These are phyloP conservation scores for Parasteatoda lunata DNA, from an alignment of 2,888 invertebrate species.

Conservation along the genomic window DNA sequence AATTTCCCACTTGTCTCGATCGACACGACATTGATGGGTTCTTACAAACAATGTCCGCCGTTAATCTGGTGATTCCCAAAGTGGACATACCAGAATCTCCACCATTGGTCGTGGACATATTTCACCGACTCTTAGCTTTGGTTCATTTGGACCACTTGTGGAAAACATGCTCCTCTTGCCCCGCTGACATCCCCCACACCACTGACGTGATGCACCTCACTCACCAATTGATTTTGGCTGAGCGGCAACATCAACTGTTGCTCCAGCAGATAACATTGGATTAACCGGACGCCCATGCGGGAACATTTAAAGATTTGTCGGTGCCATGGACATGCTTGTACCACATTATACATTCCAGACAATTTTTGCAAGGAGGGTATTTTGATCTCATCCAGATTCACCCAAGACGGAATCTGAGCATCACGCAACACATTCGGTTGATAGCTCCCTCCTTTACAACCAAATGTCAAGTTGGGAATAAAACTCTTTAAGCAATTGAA, in stretches of 20 bases:
- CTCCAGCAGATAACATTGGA: too few species aligned
- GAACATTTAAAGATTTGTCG: too few species aligned
- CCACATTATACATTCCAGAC: not conserved
- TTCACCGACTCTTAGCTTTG: not conserved
- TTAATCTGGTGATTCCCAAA: not conserved
- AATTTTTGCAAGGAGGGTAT: not conserved
- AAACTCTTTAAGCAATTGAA: fast-evolving
- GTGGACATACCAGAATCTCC: not conserved
- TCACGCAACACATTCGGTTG: not conserved
- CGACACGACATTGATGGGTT: not conserved
- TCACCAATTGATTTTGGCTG: not conserved
- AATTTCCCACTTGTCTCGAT: fast-evolving
- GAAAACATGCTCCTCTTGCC: not conserved
- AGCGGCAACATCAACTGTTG: not conserved
- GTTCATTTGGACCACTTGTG: not conserved
- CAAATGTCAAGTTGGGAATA: not conserved
- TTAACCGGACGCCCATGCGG: too few species aligned
- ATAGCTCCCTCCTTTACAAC: not conserved
- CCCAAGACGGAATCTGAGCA: not conserved
- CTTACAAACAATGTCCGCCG: not conserved
- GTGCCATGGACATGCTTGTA: not conserved
- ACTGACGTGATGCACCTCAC: not conserved
- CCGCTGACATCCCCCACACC: not conserved
- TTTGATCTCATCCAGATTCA: not conserved
- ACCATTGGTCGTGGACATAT: not conserved